phyloP scores from a whole-genome alignment of 2,888 invertebrate species.

The Sesia apiformis region DNA sequence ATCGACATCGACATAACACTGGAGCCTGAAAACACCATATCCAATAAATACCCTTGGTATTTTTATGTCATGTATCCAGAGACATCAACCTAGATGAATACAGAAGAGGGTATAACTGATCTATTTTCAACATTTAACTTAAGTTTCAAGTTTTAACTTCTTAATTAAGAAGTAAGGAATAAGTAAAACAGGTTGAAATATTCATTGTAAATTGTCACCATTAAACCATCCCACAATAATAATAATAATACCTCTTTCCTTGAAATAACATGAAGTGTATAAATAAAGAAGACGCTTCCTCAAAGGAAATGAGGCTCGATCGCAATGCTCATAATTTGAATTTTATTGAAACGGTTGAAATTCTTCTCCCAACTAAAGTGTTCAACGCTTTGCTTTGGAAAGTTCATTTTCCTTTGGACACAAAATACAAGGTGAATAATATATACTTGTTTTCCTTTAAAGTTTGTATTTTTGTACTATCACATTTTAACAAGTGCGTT shows the following conservation, averaged over 20 bases:
- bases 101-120: too few species aligned
- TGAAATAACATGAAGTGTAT: conserved; percentile 38
- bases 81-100: too few species aligned
- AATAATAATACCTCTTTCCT: conserved; percentile 32
- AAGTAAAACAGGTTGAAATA: conserved; percentile 16
- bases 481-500: too few species aligned
- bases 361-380: conserved; percentile 2
- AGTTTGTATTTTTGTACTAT: too few species aligned
- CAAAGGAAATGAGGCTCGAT: conserved; percentile 38
- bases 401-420: neutral
- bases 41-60: too few species aligned
- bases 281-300: conserved; percentile 34
- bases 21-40: too few species aligned
- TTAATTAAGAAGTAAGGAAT: neutral
- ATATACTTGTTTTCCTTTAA: neutral
- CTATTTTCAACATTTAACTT: too few species aligned
- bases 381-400: neutral
- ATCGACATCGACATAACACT: too few species aligned
- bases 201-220: conserved; percentile 29
- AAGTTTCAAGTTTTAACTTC: neutral
- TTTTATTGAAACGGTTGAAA: conserved; percentile 31
- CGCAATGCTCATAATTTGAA: conserved; percentile 34
- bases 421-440: neutral
- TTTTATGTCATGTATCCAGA: too few species aligned
- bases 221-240: conserved; percentile 23